A percentile compares a stretch with the other conserved stretches of the same genome.
Evolutionary conservation across 2,797 vertebrate species (phyloP).

Genomic region (Notoglanidium macrostoma): DNA sequence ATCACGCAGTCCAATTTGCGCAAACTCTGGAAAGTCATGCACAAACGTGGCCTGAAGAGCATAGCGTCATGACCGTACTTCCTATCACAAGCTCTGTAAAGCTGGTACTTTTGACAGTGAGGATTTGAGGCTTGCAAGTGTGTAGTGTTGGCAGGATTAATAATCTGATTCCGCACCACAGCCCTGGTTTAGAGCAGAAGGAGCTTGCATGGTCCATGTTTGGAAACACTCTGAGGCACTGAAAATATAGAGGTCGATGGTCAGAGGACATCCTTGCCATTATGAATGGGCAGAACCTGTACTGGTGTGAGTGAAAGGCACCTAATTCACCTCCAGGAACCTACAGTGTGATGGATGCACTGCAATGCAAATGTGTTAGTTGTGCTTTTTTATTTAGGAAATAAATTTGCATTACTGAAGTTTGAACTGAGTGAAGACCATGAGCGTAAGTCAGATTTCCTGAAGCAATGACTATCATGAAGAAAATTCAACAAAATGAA

Average conservation of each 20-base stretch:
- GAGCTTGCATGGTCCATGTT: neutral
- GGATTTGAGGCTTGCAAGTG: neutral
- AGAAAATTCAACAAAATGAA: neutral
- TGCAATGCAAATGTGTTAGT: neutral
- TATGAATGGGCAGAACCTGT: neutral
- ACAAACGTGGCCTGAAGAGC: constrained; percentile 92
- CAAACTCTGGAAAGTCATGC: constrained; percentile 99
- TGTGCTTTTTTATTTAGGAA: neutral
- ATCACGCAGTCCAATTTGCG: constrained; percentile 98
- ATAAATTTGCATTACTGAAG: neutral
- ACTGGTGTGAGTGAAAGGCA: neutral
- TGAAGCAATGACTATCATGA: neutral
- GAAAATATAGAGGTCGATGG: neutral
- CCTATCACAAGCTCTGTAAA: neutral
- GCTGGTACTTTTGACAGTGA: neutral
- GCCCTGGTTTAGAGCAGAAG: neutral
- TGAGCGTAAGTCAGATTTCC: neutral
- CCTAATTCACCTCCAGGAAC: neutral
- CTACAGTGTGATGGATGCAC: neutral
- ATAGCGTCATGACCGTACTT: constrained; percentile 64
- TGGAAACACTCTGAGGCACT: neutral
- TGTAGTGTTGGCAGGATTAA: neutral
- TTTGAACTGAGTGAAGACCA: neutral
- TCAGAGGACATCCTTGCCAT: neutral
- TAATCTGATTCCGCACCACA: neutral